These are phyloP conservation scores for Scatophagus argus DNA, from an alignment of 2,113 vertebrate genomes.

Conservation along the genomic window DNA sequence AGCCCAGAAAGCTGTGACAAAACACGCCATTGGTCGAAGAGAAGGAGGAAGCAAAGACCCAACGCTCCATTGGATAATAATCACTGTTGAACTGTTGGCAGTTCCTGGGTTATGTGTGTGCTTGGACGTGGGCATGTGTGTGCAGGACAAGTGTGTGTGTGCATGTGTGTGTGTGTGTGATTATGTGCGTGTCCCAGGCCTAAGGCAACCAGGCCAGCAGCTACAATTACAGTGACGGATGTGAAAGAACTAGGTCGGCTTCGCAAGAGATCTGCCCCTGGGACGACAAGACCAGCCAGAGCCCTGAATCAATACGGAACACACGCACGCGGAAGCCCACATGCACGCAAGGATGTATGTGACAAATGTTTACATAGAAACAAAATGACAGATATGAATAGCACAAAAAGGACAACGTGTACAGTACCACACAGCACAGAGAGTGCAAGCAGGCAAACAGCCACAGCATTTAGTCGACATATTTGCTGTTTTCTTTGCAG, in stretches of 20 bases:
- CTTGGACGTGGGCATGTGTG: conserved; percentile 9
- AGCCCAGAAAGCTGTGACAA: conserved; percentile 29
- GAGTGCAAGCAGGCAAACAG: conserved; percentile 32
- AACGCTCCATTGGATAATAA: conserved; percentile 60
- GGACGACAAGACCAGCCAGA: conserved; percentile 80
- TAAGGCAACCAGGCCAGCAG: conserved; percentile 80
- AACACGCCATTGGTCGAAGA: conserved; percentile 43
- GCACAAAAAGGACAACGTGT: conserved; percentile 10
- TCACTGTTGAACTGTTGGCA: conserved; percentile 48
- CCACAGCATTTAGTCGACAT: conserved; percentile 4
- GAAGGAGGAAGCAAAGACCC: conserved; percentile 23
- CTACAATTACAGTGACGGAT: conserved; percentile 84
- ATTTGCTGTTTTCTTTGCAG: conserved; percentile 5
- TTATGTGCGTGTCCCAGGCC: conserved; percentile 57
- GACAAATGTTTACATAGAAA: conserved; percentile 50
- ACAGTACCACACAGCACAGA: neutral
- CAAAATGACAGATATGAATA: conserved; percentile 46
- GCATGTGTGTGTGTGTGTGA: conserved; percentile 5
- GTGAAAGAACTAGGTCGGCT: conserved; percentile 86
- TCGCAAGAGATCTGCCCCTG: conserved; percentile 79
- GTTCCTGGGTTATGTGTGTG: conserved; percentile 56
- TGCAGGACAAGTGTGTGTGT: conserved; percentile 21
- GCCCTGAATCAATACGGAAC: conserved; percentile 78
- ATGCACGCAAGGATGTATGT: conserved; percentile 33
- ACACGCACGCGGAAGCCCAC: conserved; percentile 15